phyloP scores from a whole-genome alignment of 2,113 vertebrate species.

The Scalopus aquaticus region DNA sequence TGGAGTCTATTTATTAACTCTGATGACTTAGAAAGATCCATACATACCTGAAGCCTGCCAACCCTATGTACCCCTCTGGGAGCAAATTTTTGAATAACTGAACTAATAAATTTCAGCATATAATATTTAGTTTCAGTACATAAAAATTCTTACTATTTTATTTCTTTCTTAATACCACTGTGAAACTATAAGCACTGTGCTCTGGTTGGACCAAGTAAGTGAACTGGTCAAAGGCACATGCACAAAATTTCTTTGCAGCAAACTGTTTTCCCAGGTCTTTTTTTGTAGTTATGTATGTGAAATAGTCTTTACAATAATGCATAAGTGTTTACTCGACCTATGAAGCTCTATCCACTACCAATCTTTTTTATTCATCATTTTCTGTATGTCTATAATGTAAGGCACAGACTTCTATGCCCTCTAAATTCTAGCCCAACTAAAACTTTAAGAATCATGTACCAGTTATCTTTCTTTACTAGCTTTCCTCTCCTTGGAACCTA shows the following conservation, averaged over 20 bases:
- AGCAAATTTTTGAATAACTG: not conserved
- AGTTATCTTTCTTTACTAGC: not conserved
- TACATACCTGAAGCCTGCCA: not conserved
- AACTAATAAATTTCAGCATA: not conserved
- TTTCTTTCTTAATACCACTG: not conserved
- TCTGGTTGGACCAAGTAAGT: not conserved
- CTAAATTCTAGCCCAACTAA: not conserved
- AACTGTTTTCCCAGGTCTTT: not conserved
- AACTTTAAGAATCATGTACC: not conserved
- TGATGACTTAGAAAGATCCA: not conserved
- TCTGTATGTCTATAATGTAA: not conserved
- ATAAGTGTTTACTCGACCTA: not conserved
- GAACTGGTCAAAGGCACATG: not conserved
- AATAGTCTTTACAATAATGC: not conserved
- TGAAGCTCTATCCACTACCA: slow-evolving; percentile 6
- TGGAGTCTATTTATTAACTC: not conserved
- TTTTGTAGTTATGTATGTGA: not conserved
- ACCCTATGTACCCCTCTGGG: not conserved
- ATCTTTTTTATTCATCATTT: not conserved
- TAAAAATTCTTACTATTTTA: not conserved
- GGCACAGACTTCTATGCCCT: not conserved
- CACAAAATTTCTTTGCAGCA: not conserved
- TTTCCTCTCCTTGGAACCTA: not conserved
- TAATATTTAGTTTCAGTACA: not conserved
- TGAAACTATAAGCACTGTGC: not conserved